A percentile compares a stretch with the other conserved stretches of the same genome.
Conservation (phyloP, 2,888 invertebrate species). For the Exephanes ischioxanthus region DNA sequence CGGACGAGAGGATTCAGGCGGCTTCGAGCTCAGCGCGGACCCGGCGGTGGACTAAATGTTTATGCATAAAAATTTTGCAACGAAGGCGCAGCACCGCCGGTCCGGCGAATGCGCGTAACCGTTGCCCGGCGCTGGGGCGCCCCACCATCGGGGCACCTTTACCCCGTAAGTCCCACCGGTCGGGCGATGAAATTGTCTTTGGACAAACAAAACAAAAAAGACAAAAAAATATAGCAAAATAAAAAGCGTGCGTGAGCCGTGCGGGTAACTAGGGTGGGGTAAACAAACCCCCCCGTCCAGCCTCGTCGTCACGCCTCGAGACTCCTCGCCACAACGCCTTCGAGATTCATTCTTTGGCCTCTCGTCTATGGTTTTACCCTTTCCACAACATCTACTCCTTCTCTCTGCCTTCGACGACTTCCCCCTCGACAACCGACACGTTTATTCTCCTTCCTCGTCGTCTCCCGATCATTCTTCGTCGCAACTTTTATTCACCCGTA, state of each 20-base stretch:
- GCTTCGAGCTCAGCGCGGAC: conserved; percentile 73
- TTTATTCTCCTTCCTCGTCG: conserved; percentile 12
- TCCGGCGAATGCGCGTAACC: conserved; percentile 32
- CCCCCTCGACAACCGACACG: not conserved
- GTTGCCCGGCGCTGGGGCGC: not conserved
- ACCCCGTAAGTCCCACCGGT: conserved; percentile 24
- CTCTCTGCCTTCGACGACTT: conserved; percentile 16
- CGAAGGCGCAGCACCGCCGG: conserved; percentile 62
- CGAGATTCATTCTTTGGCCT: conserved; percentile 52
- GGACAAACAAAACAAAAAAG: conserved; percentile 19
- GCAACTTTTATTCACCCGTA: not conserved
- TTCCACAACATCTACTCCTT: conserved; percentile 48
- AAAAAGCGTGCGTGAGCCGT: not conserved
- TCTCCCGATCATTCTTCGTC: not conserved
- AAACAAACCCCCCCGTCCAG: conserved; percentile 51
- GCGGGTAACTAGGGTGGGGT: conserved; percentile 43
- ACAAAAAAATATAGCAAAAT: not conserved
- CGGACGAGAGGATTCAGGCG: conserved; percentile 21
- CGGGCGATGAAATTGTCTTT: conserved; percentile 8
- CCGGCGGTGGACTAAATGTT: conserved; percentile 78
- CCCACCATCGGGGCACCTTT: conserved; percentile 9
- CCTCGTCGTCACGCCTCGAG: conserved; percentile 62
- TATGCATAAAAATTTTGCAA: conserved; percentile 78
- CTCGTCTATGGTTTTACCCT: conserved; percentile 46
- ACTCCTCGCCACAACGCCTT: conserved; percentile 53